Conservation (phyloP, 2,888 invertebrate genomes). For the Lochmaea capreae region DNA sequence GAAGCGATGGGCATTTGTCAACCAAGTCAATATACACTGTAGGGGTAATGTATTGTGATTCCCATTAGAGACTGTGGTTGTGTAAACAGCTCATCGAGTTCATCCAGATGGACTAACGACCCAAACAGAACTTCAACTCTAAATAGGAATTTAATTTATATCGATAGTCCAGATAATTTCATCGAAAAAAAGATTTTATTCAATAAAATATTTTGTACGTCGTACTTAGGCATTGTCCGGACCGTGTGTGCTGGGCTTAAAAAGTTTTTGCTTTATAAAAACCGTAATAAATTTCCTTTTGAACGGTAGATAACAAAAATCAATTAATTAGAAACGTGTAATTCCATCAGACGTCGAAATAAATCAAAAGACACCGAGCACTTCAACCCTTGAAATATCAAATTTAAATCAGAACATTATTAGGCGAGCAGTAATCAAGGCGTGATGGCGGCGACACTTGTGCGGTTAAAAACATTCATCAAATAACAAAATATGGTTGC, state of each 20-base stretch:
- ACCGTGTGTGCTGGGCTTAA: too few species aligned
- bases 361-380: conserved; percentile 51
- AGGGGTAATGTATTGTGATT: conserved; percentile 65
- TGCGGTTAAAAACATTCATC: conserved; percentile 43
- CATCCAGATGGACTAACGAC: conserved; percentile 44
- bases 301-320: not conserved
- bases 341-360: conserved; percentile 42
- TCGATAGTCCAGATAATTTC: not conserved
- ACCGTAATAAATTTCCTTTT: too few species aligned
- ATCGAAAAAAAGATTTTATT: too few species aligned
- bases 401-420: conserved; percentile 61
- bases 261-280: too few species aligned
- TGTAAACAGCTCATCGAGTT: conserved; percentile 49
- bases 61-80: conserved; percentile 59
- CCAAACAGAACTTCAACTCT: not conserved
- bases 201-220: too few species aligned
- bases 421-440: conserved; percentile 58
- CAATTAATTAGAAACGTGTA: conserved; percentile 16
- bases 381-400: conserved; percentile 57
- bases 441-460: conserved; percentile 56
- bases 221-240: not conserved
- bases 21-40: conserved; percentile 60
- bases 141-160: not conserved
- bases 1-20: conserved; percentile 64
- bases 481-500: conserved; percentile 27